Evolutionary conservation across 2,888 invertebrate genomes (phyloP), one percentile per base, ranked within the genome.

Genomic region (Orthosia incerta): DNA sequence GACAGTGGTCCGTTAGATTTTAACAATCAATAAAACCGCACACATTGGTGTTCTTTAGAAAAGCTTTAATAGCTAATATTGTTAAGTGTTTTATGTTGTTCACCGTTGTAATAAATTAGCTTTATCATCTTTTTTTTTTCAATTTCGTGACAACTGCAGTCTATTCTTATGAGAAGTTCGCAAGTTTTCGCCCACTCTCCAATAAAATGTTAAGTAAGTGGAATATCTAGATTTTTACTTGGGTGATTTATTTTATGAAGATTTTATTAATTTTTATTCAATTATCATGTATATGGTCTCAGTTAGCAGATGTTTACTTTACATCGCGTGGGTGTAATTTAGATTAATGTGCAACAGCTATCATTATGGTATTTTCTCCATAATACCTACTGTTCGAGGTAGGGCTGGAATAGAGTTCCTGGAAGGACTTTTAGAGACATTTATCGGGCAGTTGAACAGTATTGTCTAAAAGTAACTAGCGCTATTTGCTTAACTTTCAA

Each of bases 51-150:
- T 74, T 51, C 23, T 60, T 39, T 60, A 57, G 13, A 56, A 65
- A 68, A 75, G 16, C 45, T 59, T 18, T 71, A 68, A 71, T 71
- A 79, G 60, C 31, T 66, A 53, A 67, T 55, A 51, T 73, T 71
- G 23, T 71, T 71, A 50, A 51, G 48, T 74, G 55, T 74, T 71
- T 72, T 73, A 82, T 59, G 53, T 16, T 60, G 16, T 53, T 51
- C 55, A 73, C 83, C 85, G 86, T 85, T 85, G 18, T 48, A 31
- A 50, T 71, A 16, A n/a, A 73, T 80, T 66, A 31, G 26, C 15
- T 39, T 72, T 70, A 67, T 53, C 61, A 74, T 74, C 0, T 23
- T 3, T 39, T 39, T 66, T 71, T 65, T 55, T 61, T 63, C 4
- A 60, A 68, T 66, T 60, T 45, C 18, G 26, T 62, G 61, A 74